Conservation (phyloP, 2,797 vertebrate species). For the Sebastes matsubarae region DNA sequence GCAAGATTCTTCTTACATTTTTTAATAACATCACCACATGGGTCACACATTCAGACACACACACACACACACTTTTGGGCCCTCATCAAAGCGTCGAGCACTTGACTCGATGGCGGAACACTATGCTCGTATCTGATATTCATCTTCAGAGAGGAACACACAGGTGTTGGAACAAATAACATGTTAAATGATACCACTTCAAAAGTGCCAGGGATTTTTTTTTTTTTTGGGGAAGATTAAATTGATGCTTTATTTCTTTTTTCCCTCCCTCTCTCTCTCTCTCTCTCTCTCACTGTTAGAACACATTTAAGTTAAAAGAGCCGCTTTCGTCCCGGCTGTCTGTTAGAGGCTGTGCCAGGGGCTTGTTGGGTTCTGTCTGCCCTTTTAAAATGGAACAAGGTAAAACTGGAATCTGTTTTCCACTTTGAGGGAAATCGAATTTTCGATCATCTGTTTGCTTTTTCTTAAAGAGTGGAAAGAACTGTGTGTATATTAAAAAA, state of each 20-base stretch:
- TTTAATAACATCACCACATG: slow-evolving; percentile 28
- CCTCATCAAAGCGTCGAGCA: slow-evolving; percentile 68
- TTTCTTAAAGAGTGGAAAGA: slow-evolving; percentile 19
- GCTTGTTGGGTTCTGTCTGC: slow-evolving; percentile 64
- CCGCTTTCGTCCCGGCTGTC: slow-evolving; percentile 47
- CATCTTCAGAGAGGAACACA: slow-evolving; percentile 72
- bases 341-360: slow-evolving; percentile 65
- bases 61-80: slow-evolving; percentile 43
- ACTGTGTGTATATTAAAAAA: neutral
- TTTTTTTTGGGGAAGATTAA: slow-evolving; percentile 53
- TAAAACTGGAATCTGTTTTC: slow-evolving; percentile 53
- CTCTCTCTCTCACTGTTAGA: slow-evolving; percentile 38
- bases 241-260: slow-evolving; percentile 50
- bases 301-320: slow-evolving; percentile 67
- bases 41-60: slow-evolving; percentile 20
- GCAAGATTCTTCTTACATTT: slow-evolving; percentile 6
- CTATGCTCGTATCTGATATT: slow-evolving; percentile 74
- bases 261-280: neutral
- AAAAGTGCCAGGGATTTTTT: slow-evolving; percentile 62
- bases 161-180: slow-evolving; percentile 79
- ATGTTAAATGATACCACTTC: slow-evolving; percentile 75
- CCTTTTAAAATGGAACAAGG: slow-evolving; percentile 43
- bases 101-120: slow-evolving; percentile 69
- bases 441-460: slow-evolving; percentile 30
- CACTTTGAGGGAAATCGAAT: slow-evolving; percentile 40